Percentiles rank a stretch among this genome's conserved stretches.
These are phyloP conservation scores for Campylomormyrus tamandua DNA, from an alignment of 2,113 vertebrate genomes.

Conservation along the genomic window DNA sequence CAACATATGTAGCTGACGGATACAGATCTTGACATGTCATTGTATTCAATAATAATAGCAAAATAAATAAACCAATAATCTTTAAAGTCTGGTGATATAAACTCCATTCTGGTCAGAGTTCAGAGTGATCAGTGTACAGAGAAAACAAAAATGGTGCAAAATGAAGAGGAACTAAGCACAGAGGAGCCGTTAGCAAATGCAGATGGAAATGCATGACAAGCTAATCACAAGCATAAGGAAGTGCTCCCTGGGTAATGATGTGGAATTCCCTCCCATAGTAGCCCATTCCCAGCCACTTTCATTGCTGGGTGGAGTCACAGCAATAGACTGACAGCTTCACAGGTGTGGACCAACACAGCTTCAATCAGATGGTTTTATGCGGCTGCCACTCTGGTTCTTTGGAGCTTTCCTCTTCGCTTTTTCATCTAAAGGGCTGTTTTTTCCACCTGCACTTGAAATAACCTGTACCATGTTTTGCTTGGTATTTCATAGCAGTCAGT, in stretches of 20 bases:
- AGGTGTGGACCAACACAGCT: not conserved
- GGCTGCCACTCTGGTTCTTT: not conserved
- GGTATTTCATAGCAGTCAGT: not conserved
- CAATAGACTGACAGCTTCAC: not conserved
- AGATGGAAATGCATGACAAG: not conserved
- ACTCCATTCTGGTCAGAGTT: not conserved
- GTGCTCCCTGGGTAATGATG: not conserved
- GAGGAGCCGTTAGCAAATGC: not conserved
- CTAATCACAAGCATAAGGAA: not conserved
- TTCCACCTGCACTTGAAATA: not conserved
- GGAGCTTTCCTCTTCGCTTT: not conserved
- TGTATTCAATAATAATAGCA: not conserved
- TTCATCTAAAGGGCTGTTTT: not conserved
- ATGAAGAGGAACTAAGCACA: not conserved
- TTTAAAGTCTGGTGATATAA: not conserved
- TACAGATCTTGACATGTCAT: not conserved
- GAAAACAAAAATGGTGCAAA: not conserved
- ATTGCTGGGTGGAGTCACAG: not conserved
- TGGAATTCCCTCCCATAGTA: no score
- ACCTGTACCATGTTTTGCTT: not conserved
- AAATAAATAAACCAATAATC: not conserved
- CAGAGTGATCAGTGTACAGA: not conserved
- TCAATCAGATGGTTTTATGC: not conserved
- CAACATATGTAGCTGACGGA: not conserved
- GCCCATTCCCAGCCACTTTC: not conserved